Base-by-base conservation (phyloP, 2,888 invertebrate species). In the Meiosimyza decipiens region DNA sequence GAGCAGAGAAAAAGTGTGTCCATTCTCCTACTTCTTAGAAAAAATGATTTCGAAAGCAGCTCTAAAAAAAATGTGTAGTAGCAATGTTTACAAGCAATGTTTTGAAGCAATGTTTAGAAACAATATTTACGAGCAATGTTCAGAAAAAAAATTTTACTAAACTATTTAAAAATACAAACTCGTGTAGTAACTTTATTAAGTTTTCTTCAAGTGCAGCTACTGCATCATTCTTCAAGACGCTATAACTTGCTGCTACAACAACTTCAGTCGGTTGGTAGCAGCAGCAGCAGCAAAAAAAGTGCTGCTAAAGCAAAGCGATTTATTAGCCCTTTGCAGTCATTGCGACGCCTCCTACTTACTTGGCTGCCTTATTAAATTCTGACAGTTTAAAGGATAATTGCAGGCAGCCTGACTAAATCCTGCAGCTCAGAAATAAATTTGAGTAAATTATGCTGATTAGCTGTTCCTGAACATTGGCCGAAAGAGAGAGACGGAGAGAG, bases 381-480 rank as follows among this genome's bases (percentile, higher is more conserved):
- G 22, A 0, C 12, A 28, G 51, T 28, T 65, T 50, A 65, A 51
- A 52, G 50, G 52, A 65, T 51, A 65, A 22, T 65, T 51, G 51
- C 64, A 22, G n/a, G 52, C 52, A 65, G 50, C 64, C 40, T 40
- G 40, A 40, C 40, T 40, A 7, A 40, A 40, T 40, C 40, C 40
- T 40, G 40, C 40, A 1, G 40, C 40, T 40, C 40, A 16, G 49
- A 49, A 28, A 51, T 65, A 51, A 66, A 52, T 51, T 15, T 54
- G 47, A 16, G 22, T 66, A 47, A 66, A 52, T 66, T 66, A 52
- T 66, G 66, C 12, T 66, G 66, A 66, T 52, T 66, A 54, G 51
- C 33, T 28, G 64, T 65, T 51, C 22, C 16, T 16, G 60, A 40
- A 9, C 40, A 40, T 40, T 40, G 18, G 52, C 64, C 16, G 1